Percentiles rank a stretch among this genome's conserved stretches.
Evolutionary conservation across 2,888 invertebrate species (phyloP).

Genomic region (Trichopria drosophilae): DNA sequence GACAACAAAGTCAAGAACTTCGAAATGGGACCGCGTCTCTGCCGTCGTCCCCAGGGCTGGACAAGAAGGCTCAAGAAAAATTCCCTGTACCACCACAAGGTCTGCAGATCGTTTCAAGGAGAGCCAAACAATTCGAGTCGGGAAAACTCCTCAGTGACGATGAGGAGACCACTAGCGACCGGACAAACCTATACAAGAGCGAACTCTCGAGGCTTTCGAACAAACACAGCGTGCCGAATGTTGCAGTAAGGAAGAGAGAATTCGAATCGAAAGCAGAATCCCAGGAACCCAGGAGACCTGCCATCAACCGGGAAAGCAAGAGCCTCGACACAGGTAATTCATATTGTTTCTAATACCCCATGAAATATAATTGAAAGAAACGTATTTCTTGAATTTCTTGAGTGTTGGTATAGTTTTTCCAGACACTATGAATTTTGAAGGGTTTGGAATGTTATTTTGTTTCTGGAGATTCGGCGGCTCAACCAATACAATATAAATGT

Average conservation of each 20-base stretch:
- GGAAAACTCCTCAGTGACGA: constrained; percentile 64
- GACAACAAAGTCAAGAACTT: constrained; percentile 48
- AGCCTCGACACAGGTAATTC: constrained; percentile 62
- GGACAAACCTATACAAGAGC: constrained; percentile 70
- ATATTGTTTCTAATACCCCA: constrained; percentile 6
- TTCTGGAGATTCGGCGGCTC: too few species aligned
- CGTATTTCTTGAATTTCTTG: constrained; percentile 22
- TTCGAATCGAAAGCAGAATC: constrained; percentile 67
- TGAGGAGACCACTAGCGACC: constrained; percentile 63
- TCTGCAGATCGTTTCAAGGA: constrained; percentile 72
- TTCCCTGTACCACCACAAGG: constrained; percentile 54
- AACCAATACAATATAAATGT: too few species aligned
- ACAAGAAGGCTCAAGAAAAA: constrained; percentile 50
- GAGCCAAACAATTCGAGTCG: constrained; percentile 75
- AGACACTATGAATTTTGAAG: too few species aligned
- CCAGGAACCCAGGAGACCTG: constrained; percentile 55
- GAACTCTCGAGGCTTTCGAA: constrained; percentile 69
- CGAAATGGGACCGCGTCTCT: constrained; percentile 60
- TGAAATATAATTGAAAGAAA: not conserved
- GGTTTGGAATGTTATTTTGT: too few species aligned
- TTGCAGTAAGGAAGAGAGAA: constrained; percentile 72
- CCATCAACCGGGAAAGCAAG: constrained; percentile 61
- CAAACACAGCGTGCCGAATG: constrained; percentile 73
- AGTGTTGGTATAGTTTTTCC: too few species aligned
- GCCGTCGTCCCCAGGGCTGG: constrained; percentile 55